phyloP scores from a whole-genome alignment of 2,113 vertebrate genomes.

The Stegastes partitus region DNA sequence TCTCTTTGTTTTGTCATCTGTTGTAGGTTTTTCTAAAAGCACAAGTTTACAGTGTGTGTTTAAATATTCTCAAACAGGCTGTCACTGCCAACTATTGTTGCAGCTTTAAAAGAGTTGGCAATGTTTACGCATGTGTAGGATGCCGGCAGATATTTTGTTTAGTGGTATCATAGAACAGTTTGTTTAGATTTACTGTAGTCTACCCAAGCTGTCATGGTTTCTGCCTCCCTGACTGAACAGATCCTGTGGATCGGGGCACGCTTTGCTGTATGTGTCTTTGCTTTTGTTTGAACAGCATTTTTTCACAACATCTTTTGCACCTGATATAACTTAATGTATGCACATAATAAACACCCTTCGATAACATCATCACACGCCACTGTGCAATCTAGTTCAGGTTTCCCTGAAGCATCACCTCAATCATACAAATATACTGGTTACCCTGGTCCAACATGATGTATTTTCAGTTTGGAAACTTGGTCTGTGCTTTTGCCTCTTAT shows the following conservation, averaged over 20 bases:
- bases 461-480: background rate
- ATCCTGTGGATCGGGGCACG: background rate
- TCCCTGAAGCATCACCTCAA: conserved; percentile 32
- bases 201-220: conserved; percentile 1
- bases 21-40: background rate
- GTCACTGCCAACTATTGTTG: background rate
- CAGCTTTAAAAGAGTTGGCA: background rate
- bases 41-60: background rate
- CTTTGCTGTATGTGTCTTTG: background rate
- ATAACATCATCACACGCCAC: conserved; percentile 15
- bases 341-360: conserved; percentile 47
- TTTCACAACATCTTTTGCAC: background rate
- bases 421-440: conserved; percentile 17
- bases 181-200: conserved; percentile 20
- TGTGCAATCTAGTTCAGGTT: conserved; percentile 35
- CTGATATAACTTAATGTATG: conserved; percentile 34
- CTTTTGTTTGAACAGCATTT: conserved; percentile 15
- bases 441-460: background rate
- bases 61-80: conserved; percentile 14
- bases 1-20: conserved; percentile 5
- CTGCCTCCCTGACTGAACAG: conserved; percentile 2
- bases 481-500: background rate
- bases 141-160: background rate
- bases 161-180: background rate
- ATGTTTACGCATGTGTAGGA: conserved; percentile 7